Evolutionary conservation across 2,888 invertebrate genomes (phyloP).

Genomic region (Adelognathus sp.): DNA sequence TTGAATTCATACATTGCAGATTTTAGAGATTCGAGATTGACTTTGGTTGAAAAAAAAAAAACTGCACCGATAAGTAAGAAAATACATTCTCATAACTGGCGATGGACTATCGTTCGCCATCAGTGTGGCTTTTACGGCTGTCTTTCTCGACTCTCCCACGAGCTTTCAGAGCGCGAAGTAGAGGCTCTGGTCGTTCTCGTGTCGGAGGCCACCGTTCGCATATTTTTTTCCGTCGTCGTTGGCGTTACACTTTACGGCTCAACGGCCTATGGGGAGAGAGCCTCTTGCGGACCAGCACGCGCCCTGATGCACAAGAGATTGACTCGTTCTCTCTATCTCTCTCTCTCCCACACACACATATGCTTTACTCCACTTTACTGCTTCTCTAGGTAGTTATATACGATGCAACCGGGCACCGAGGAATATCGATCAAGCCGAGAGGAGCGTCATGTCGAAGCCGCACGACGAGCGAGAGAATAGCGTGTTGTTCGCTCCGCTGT

Average conservation of each 20-base stretch:
- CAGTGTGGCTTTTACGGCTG: neutral
- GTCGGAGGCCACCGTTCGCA: slow-evolving; percentile 8
- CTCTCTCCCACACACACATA: slow-evolving; percentile 7
- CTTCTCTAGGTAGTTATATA: slow-evolving; percentile 44
- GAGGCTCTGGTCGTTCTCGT: slow-evolving; percentile 6
- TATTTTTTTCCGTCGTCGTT: slow-evolving; percentile 1
- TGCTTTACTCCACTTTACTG: slow-evolving; percentile 18
- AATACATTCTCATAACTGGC: neutral
- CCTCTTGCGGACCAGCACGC: slow-evolving; percentile 33
- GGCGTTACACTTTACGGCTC: slow-evolving; percentile 42
- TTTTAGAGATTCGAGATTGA: too few species aligned
- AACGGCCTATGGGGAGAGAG: slow-evolving; percentile 43
- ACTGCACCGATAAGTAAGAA: neutral
- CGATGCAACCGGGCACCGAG: slow-evolving; percentile 40
- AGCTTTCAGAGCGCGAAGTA: slow-evolving; percentile 4
- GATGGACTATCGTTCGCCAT: neutral
- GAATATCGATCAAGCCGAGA: slow-evolving; percentile 52
- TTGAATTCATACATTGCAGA: too few species aligned
- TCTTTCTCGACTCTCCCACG: slow-evolving; percentile 1
- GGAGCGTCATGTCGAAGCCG: slow-evolving; percentile 35
- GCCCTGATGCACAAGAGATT: slow-evolving; percentile 40
- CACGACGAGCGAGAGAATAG: neutral
- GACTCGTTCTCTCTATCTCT: slow-evolving; percentile 19
- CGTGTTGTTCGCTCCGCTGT: slow-evolving; percentile 23
- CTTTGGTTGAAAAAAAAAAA: neutral